Conservation (phyloP, 2,797 vertebrate species). For the Emys orbicularis region DNA sequence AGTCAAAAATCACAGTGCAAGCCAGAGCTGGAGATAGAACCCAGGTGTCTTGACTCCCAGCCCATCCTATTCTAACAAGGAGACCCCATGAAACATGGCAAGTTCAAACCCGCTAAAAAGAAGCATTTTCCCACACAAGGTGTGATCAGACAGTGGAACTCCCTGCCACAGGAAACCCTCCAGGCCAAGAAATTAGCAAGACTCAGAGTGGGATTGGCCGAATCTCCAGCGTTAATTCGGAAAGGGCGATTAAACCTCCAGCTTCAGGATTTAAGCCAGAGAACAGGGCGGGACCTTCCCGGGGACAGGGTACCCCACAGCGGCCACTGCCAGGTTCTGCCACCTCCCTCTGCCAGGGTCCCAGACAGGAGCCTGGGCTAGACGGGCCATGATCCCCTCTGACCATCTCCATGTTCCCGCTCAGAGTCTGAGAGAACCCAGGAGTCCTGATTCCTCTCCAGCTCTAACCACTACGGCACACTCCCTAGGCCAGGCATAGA, state of each 20-base stretch:
- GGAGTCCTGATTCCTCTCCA: not conserved
- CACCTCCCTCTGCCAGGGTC: not conserved
- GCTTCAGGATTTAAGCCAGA: no score
- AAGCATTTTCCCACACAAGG: not conserved
- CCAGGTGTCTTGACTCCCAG: no score
- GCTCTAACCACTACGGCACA: not conserved
- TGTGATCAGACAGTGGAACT: not conserved
- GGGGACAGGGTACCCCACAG: no score
- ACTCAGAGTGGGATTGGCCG: no score
- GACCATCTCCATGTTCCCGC: not conserved
- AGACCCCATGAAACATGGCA: not conserved
- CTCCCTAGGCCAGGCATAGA: not conserved
- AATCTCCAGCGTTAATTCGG: no score
- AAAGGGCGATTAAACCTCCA: no score
- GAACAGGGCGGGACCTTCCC: no score
- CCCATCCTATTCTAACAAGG: not conserved
- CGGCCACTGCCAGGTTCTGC: not conserved
- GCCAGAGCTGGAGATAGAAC: no score
- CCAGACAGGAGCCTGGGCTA: not conserved
- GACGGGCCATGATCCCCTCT: not conserved
- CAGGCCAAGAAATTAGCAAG: not conserved
- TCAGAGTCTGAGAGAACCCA: not conserved
- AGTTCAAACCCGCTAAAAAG: not conserved
- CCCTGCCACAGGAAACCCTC: no score
- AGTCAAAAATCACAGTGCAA: no score